phyloP scores from a whole-genome alignment of 2,888 invertebrate species.

The Cyclophora albipunctata region DNA sequence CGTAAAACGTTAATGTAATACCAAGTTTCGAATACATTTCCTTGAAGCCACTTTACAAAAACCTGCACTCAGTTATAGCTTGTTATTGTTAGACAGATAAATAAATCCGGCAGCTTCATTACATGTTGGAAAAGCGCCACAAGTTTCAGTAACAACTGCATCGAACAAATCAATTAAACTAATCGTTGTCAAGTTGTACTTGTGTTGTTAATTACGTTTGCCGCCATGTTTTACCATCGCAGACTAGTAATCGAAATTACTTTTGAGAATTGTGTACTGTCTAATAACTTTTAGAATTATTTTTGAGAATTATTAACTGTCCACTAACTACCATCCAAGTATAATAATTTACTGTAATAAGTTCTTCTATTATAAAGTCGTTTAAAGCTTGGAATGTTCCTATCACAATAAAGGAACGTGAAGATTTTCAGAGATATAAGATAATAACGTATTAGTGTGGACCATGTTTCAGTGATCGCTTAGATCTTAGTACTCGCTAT shows the following conservation, averaged over 20 bases:
- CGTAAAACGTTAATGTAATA: slow-evolving; percentile 1
- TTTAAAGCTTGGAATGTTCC: slow-evolving; percentile 21
- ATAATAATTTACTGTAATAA: slow-evolving; percentile 35
- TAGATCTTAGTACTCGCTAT: slow-evolving; percentile 22
- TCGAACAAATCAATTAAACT: neutral
- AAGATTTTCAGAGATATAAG: slow-evolving; percentile 34
- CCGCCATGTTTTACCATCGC: slow-evolving; percentile 23
- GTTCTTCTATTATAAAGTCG: slow-evolving; percentile 30
- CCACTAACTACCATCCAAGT: slow-evolving; percentile 23
- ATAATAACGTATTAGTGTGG: slow-evolving; percentile 35
- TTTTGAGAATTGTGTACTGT: slow-evolving; percentile 21
- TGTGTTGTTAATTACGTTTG: slow-evolving; percentile 12
- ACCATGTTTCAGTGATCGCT: slow-evolving; percentile 31
- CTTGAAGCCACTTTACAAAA: too few species aligned
- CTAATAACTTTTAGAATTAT: slow-evolving; percentile 17
- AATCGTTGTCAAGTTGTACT: slow-evolving; percentile 7
- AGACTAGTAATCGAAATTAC: slow-evolving; percentile 41
- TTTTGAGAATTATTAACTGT: slow-evolving; percentile 29
- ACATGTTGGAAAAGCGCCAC: too few species aligned
- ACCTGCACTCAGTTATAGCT: too few species aligned
- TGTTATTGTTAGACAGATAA: too few species aligned
- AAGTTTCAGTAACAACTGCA: too few species aligned
- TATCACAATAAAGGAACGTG: slow-evolving; percentile 28
- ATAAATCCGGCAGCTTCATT: too few species aligned
- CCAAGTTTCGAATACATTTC: too few species aligned